phyloP scores from a whole-genome alignment of 2,113 vertebrate genomes.

The Clarias batrachus region DNA sequence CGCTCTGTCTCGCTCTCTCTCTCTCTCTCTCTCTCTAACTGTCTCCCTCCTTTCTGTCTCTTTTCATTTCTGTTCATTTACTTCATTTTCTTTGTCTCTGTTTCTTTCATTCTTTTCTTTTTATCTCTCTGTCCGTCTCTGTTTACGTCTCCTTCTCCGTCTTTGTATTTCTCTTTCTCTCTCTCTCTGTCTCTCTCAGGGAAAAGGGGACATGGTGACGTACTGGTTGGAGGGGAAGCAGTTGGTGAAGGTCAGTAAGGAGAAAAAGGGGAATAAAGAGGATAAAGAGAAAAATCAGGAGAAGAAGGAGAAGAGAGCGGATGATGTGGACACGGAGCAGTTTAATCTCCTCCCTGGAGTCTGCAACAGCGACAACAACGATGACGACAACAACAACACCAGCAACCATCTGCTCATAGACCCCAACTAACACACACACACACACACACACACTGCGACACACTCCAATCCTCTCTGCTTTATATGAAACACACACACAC shows the following conservation, averaged over 20 bases:
- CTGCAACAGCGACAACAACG: slow-evolving; percentile 17
- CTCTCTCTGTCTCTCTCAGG: no score
- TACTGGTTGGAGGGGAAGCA: slow-evolving; percentile 82
- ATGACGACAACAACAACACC: neutral
- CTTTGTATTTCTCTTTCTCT: neutral
- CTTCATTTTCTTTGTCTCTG: neutral
- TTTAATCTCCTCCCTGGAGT: slow-evolving; percentile 48
- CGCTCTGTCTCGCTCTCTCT: no score
- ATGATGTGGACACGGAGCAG: slow-evolving; percentile 11
- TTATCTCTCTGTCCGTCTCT: neutral
- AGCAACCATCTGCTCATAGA: slow-evolving; percentile 17
- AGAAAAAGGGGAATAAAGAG: slow-evolving; percentile 41
- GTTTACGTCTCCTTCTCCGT: neutral
- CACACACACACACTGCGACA: neutral
- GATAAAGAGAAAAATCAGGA: slow-evolving; percentile 31
- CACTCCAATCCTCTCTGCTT: neutral
- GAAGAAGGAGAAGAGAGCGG: slow-evolving; percentile 36
- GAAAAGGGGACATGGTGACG: slow-evolving; percentile 84
- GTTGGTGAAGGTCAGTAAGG: slow-evolving; percentile 50
- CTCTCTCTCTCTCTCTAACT: neutral
- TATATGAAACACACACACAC: neutral
- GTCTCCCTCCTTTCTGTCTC: neutral
- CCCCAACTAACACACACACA: slow-evolving; percentile 31
- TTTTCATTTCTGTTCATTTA: neutral
- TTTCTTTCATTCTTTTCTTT: neutral